Evolutionary conservation across 2,113 vertebrate species (phyloP).

Genomic region (Danio rerio): GRCz12tu NC_133189.1:6467001-6467500

Average conservation of each 20-base stretch:
- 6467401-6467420: constrained; percentile 87
- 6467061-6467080: constrained; percentile 49
- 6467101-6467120: constrained; percentile 49
- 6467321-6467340: constrained; percentile 87
- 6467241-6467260: constrained; percentile 32
- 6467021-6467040: constrained; percentile 49
- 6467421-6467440: constrained; percentile 86
- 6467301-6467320: constrained; percentile 75
- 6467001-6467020: constrained; percentile 25
- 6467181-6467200: constrained; percentile 44
- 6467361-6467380: constrained; percentile 88
- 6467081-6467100: constrained; percentile 47
- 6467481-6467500: constrained; percentile 86
- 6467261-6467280: neutral
- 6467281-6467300: constrained; percentile 8
- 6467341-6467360: constrained; percentile 85
- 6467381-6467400: constrained; percentile 90
- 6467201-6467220: constrained; percentile 34
- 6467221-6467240: constrained; percentile 43
- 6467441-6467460: constrained; percentile 86
- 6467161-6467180: constrained; percentile 56
- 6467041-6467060: constrained; percentile 51
- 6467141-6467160: constrained; percentile 61
- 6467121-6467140: constrained; percentile 36
- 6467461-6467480: constrained; percentile 73